Percentiles rank a stretch among this genome's conserved stretches.
Evolutionary conservation across 1,140 invertebrate genomes (phyloP).

Genomic region (Drosophila seguyi): DNA sequence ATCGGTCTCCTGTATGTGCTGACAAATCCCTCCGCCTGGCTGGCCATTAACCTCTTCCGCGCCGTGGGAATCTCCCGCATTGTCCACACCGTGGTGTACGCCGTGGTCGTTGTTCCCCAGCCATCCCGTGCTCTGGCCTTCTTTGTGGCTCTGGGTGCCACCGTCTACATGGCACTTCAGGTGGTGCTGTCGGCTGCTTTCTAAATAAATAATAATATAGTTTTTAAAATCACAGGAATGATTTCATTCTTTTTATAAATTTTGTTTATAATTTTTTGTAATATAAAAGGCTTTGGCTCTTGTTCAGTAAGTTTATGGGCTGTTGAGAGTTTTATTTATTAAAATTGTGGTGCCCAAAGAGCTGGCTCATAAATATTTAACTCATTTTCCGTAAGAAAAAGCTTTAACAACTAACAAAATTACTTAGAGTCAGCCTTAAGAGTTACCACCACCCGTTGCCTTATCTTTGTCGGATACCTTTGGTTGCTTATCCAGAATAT

Average conservation of each 20-base stretch:
- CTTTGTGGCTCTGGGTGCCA: conserved; percentile 85
- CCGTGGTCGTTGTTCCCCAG: conserved; percentile 86
- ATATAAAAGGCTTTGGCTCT: conserved; percentile 9
- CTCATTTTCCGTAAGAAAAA: not conserved
- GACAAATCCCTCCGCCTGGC: conserved; percentile 86
- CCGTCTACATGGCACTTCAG: conserved; percentile 86
- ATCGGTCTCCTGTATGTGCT: conserved; percentile 88
- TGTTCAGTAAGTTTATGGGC: conserved; percentile 7
- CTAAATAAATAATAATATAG: conserved; percentile 86
- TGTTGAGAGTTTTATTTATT: not conserved
- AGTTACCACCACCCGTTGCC: not conserved
- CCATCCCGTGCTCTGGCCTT: conserved; percentile 87
- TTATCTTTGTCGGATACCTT: not conserved
- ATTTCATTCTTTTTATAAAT: not conserved
- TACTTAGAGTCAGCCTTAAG: not conserved
- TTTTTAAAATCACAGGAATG: not conserved
- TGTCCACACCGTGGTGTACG: conserved; percentile 88
- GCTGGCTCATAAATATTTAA: not conserved
- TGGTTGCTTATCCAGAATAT: conserved; percentile 20
- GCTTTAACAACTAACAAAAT: conserved; percentile 5
- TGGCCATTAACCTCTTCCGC: conserved; percentile 88
- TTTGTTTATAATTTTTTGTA: conserved; percentile 12
- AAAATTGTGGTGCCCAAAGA: not conserved
- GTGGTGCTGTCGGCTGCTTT: conserved; percentile 80
- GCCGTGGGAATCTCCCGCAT: conserved; percentile 87